Percentiles rank a stretch among this genome's conserved stretches.
These are phyloP conservation scores for Grantiella picta DNA, from an alignment of 2,113 vertebrate genomes.

Conservation along the genomic window DNA sequence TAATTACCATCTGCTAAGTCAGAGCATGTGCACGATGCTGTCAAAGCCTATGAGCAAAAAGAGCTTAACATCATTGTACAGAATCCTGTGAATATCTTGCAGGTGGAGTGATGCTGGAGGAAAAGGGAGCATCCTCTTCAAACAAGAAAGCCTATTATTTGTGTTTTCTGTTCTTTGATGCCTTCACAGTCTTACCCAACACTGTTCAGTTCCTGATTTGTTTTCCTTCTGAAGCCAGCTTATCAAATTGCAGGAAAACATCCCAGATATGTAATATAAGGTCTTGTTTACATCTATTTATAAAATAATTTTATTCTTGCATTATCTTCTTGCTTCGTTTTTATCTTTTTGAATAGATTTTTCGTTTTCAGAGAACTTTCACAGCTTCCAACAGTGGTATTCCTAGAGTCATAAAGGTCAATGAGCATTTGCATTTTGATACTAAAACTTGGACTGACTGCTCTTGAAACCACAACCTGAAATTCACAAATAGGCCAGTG, in stretches of 20 bases:
- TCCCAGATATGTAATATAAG: not conserved
- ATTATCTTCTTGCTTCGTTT: not conserved
- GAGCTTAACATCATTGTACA: not conserved
- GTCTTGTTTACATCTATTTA: not conserved
- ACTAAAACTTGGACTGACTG: not conserved
- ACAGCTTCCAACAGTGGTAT: not conserved
- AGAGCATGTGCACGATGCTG: not conserved
- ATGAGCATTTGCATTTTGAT: not conserved
- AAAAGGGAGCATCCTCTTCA: not conserved
- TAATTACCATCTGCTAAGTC: not conserved
- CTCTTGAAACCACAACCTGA: not conserved
- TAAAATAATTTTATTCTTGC: not conserved
- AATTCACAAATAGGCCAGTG: not conserved
- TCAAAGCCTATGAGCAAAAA: not conserved
- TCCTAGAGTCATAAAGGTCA: not conserved
- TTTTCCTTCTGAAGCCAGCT: not conserved
- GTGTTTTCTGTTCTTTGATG: not conserved
- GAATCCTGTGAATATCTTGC: not conserved
- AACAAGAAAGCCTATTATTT: not conserved
- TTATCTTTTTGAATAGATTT: not conserved
- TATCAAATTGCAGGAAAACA: not conserved
- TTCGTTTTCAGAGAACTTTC: fast-evolving
- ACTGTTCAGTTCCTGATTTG: not conserved
- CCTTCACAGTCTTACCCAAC: not conserved
- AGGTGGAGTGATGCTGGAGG: not conserved